Conservation (phyloP, 2,888 invertebrate genomes). For the Agriopis marginaria region DNA sequence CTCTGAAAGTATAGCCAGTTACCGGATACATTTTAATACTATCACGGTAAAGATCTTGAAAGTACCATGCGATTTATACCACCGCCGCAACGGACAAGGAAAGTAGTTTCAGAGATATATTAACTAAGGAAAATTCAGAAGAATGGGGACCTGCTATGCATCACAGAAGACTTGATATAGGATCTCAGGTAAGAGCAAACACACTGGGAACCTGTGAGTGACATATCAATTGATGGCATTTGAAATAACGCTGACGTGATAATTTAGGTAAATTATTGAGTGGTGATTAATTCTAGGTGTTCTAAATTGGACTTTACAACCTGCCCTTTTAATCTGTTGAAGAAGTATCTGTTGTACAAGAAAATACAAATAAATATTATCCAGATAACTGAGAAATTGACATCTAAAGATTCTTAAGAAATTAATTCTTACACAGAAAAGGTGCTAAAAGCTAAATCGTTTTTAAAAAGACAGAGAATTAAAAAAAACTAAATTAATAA, state of each 20-base stretch:
- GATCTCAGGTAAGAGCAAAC: conserved; percentile 10
- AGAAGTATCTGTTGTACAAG: too few species aligned
- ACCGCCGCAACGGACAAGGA: conserved; percentile 56
- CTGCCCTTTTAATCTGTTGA: too few species aligned
- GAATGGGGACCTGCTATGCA: conserved; percentile 52
- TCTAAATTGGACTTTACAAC: too few species aligned
- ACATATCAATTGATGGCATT: not conserved
- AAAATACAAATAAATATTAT: too few species aligned
- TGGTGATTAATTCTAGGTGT: too few species aligned
- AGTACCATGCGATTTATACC: conserved; percentile 60
- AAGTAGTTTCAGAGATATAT: conserved; percentile 74
- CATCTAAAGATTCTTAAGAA: too few species aligned
- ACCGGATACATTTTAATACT: conserved; percentile 17
- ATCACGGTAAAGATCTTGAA: conserved; percentile 31
- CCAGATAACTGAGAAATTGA: too few species aligned
- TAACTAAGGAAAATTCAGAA: conserved; percentile 68
- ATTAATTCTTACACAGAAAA: too few species aligned
- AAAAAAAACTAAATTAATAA: too few species aligned
- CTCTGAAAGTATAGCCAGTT: conserved; percentile 2
- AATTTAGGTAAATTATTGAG: not conserved
- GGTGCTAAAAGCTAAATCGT: too few species aligned
- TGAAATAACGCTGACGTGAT: not conserved
- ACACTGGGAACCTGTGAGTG: conserved; percentile 11
- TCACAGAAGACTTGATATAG: conserved; percentile 11
- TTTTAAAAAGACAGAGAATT: too few species aligned